phyloP scores from a whole-genome alignment of 2,113 vertebrate species.

The Phaethornis superciliosus region DNA sequence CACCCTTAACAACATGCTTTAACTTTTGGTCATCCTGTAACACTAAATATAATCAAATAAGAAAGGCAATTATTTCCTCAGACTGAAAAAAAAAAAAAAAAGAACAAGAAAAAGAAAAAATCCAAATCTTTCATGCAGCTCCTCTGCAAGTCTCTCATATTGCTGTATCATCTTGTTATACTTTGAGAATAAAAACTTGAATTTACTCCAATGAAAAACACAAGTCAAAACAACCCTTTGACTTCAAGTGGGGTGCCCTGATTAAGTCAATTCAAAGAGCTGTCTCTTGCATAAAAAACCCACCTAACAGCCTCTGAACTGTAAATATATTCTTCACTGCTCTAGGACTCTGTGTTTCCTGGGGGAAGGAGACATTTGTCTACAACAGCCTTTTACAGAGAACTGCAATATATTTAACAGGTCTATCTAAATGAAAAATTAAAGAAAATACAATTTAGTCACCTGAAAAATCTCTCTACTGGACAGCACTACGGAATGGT shows the following conservation, averaged over 20 bases:
- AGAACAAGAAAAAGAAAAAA: neutral
- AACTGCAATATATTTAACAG: neutral
- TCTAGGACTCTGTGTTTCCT: neutral
- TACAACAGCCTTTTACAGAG: neutral
- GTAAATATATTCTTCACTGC: neutral
- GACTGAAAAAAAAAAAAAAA: neutral
- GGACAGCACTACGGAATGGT: neutral
- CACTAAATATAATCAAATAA: neutral
- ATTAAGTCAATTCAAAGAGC: neutral
- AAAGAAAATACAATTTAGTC: neutral
- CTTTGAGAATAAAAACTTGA: neutral
- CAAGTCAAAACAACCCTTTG: neutral
- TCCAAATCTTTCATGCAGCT: neutral
- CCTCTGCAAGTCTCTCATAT: neutral
- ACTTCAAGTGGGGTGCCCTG: neutral
- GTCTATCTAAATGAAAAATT: neutral
- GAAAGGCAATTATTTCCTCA: neutral
- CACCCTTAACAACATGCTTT: neutral
- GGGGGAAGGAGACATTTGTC: neutral
- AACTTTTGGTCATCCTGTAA: neutral
- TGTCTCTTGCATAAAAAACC: neutral
- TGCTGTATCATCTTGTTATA: neutral
- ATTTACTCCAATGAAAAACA: neutral
- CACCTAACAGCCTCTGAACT: neutral
- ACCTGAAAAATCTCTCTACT: neutral